Evolutionary conservation across 2,113 vertebrate species (phyloP), one percentile per base, ranked within the genome.

Genomic region (Ifrita kowaldi): DNA sequence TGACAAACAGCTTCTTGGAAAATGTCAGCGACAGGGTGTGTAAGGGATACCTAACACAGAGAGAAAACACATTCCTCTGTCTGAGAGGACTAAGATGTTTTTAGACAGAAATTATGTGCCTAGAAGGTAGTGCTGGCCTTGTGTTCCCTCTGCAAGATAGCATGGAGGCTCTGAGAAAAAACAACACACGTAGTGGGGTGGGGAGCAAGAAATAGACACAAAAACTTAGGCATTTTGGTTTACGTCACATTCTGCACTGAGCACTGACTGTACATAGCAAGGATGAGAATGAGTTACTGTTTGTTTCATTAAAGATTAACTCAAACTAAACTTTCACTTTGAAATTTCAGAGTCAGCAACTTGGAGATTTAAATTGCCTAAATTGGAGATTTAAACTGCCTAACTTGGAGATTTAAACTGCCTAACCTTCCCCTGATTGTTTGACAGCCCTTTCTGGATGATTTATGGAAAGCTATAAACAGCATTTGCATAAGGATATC

Each of bases 41-140:
- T 86, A 60, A 63, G 47, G 28, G 47, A 59, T 39, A 68, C 24
- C 60, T 77, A 65, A 77, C 33, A 50, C 39, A 30, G 46, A 68
- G 55, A 60, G 59, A 89, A 94, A 95, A 93, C 62, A 89, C 68
- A 91, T 92, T 92, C 70, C 35, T 84, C 33, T 80, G 82, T 74
- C 92, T 91, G 84, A 78, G 56, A 89, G 30, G 35, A 83, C n/a
- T 5, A 49, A 41, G 80, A 47, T 53, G 33, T 21, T 78, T 83
- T 60, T 9, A 89, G 44, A 60, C 26, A 89, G 77, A 84, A 92
- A 75, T 81, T 26, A 71, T 4, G 12, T 56, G 26, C 69, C 81
- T 52, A 59, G 33, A 71, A 81, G 60, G 49, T 50, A 71, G 56
- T 44, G 56, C 28, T 1, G 13, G 56, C 77, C n/a, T 67, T 68